A percentile compares a stretch with the other conserved stretches of the same genome.
These are phyloP conservation scores for Tenualosa thibaudeaui DNA, from an alignment of 2,797 vertebrate species.

Conservation along the genomic window DNA sequence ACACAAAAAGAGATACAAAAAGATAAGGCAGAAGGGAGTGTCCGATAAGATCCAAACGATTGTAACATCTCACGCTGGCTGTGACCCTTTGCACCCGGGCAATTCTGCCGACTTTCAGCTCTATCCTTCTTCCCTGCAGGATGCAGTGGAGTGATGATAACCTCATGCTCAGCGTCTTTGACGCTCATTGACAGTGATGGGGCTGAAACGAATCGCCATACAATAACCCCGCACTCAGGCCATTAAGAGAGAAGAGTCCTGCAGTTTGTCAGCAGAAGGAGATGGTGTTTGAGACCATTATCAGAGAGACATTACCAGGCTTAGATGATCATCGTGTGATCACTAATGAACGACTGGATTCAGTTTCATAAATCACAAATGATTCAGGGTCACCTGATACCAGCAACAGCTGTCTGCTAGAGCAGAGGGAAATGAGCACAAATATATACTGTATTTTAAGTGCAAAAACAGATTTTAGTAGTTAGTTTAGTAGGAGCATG, in stretches of 20 bases:
- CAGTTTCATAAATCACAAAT: background rate
- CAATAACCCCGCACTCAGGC: background rate
- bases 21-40: constrained; percentile 70
- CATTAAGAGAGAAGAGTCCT: background rate
- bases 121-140: background rate
- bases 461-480: no score
- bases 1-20: constrained; percentile 54
- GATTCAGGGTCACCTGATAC: background rate
- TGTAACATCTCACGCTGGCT: constrained; percentile 58
- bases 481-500: no score
- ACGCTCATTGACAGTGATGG: background rate
- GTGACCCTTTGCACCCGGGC: background rate
- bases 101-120: background rate
- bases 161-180: background rate
- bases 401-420: background rate
- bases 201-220: background rate
- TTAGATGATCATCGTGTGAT: background rate
- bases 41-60: constrained; percentile 68
- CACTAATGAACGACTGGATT: background rate
- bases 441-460: no score
- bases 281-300: background rate
- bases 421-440: background rate
- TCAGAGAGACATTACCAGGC: constrained; percentile 3
- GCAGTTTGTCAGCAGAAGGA: background rate
- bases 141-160: background rate